Evolutionary conservation across 2,113 vertebrate genomes (phyloP).

Genomic region (Tenebrosternarchus preto): DNA sequence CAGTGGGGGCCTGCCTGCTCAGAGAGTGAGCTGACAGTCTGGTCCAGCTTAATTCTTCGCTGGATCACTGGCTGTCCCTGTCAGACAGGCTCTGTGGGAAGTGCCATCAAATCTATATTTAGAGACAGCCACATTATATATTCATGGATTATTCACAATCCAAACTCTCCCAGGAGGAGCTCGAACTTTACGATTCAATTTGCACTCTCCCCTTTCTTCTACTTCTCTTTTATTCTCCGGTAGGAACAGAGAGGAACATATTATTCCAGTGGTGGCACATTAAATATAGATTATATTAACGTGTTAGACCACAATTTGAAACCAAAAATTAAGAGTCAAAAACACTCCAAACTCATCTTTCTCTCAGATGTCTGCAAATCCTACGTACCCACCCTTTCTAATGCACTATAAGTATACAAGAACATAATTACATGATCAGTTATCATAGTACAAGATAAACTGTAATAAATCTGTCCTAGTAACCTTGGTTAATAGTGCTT

Average conservation of each 20-base stretch:
- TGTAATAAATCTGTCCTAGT: constrained; percentile 14
- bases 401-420: background rate
- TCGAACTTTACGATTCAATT: constrained; percentile 28
- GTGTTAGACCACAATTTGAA: background rate
- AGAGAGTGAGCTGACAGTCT: constrained; percentile 27
- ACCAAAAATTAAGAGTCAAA: background rate
- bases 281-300: background rate
- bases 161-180: constrained; percentile 46
- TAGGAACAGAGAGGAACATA: background rate
- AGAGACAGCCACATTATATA: constrained; percentile 51
- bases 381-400: background rate
- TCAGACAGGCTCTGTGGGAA: constrained; percentile 49
- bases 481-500: constrained; percentile 12
- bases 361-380: background rate
- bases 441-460: constrained; percentile 6
- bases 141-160: constrained; percentile 58
- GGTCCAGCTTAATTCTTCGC: constrained; percentile 36
- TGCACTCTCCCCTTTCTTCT: constrained; percentile 18
- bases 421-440: background rate
- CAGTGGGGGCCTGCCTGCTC: constrained; percentile 20
- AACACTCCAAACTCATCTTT: background rate
- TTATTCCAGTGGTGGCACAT: background rate
- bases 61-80: constrained; percentile 45
- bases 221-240: background rate
- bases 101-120: constrained; percentile 54